These are phyloP conservation scores for Egretta garzetta DNA, from an alignment of 2,113 vertebrate species.

Conservation along the genomic window DNA sequence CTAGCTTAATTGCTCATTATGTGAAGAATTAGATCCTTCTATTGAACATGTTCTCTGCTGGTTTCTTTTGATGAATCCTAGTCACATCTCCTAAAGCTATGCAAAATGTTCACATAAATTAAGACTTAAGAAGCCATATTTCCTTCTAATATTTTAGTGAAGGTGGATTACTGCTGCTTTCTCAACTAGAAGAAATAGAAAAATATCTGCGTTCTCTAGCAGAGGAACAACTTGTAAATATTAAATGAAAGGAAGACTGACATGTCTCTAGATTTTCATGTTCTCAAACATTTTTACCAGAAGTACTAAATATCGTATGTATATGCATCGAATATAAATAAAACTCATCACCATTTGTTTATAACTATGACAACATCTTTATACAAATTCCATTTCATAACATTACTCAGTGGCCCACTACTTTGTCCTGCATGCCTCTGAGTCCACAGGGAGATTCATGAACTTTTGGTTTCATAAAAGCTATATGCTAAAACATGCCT, in stretches of 20 bases:
- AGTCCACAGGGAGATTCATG: not conserved
- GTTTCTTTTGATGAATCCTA: slow-evolving; percentile 35
- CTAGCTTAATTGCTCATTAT: slow-evolving; percentile 11
- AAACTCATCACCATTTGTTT: not conserved
- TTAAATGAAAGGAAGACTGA: not conserved
- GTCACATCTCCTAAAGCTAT: not conserved
- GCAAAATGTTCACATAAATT: slow-evolving; percentile 9
- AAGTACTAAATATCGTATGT: not conserved
- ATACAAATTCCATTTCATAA: not conserved
- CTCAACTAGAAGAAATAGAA: not conserved
- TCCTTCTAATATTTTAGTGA: not conserved
- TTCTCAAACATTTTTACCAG: not conserved
- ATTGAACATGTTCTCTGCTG: not conserved
- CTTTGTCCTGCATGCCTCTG: not conserved
- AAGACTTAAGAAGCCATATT: not conserved
- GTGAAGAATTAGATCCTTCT: not conserved
- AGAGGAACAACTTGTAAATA: not conserved
- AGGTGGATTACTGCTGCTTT: not conserved
- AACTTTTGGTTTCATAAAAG: not conserved
- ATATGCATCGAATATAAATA: not conserved
- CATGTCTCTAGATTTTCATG: not conserved
- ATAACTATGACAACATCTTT: not conserved
- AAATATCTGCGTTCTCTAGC: not conserved
- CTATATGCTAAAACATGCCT: not conserved
- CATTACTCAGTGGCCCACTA: not conserved